A percentile compares a stretch with the other conserved stretches of the same genome.
Evolutionary conservation across 2,888 invertebrate species (phyloP).

Genomic region (Eupithecia pulchellata): DNA sequence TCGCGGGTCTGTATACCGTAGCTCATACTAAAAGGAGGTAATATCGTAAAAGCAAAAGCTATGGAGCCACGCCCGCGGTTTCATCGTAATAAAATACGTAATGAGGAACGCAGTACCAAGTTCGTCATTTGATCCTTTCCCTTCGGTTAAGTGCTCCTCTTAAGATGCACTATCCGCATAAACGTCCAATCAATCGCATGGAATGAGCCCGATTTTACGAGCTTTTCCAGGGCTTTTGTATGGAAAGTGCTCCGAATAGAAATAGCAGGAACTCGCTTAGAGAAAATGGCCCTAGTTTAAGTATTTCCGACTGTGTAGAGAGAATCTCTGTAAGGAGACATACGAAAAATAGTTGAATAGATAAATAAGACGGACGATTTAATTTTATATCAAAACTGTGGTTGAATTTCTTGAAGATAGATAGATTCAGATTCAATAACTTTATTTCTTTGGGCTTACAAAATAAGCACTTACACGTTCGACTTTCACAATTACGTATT

Average conservation of each 20-base stretch:
- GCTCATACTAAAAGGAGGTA: slow-evolving; percentile 11
- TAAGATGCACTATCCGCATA: slow-evolving; percentile 17
- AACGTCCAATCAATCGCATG: slow-evolving; percentile 15
- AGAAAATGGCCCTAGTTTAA: slow-evolving; percentile 6
- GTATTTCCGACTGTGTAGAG: not conserved
- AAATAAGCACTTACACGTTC: no score
- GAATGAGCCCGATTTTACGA: slow-evolving; percentile 10
- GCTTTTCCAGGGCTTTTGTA: slow-evolving; percentile 1
- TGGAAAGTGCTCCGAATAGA: slow-evolving; percentile 14
- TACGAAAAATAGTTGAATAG: not conserved
- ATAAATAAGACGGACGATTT: not conserved
- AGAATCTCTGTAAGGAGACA: not conserved
- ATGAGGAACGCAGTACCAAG: slow-evolving; percentile 14
- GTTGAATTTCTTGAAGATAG: not conserved
- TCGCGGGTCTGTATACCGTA: slow-evolving; percentile 17
- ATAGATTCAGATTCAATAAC: no score
- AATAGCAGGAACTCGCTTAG: not conserved
- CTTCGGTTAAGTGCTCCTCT: slow-evolving; percentile 12
- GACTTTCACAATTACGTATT: not conserved
- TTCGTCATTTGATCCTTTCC: slow-evolving; percentile 16
- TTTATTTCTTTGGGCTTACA: no score
- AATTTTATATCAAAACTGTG: not conserved
- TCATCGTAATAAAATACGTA: slow-evolving; percentile 12
- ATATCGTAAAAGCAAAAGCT: slow-evolving; percentile 15
- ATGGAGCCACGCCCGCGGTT: slow-evolving; percentile 14